Evolutionary conservation across 2,113 vertebrate genomes (phyloP), one percentile per base, ranked within the genome.

Genomic region (Nyctereutes procyonoides): DNA sequence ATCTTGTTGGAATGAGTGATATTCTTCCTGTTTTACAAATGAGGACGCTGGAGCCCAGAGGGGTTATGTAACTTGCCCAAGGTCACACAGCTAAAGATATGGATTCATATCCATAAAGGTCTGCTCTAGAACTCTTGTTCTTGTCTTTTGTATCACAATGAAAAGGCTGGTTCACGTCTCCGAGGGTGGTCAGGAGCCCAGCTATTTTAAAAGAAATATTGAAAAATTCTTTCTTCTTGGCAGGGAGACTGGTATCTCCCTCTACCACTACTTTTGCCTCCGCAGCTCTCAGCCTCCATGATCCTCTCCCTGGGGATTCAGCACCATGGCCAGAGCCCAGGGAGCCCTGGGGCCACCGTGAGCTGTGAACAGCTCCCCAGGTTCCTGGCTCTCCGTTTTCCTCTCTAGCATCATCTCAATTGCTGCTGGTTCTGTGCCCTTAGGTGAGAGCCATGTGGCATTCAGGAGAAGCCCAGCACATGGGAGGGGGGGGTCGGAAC

Each of bases 311-410:
- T 74, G 80, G n/a, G 43, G 65, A 77, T 98, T 97, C 97, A 98
- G 97, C 96, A 98, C 97, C 98, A 97, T 51, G 98, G 97, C 80
- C 96, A 98, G 98, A 73, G 69, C 82, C 35, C 28, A 2, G 28
- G 58, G 13, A 2, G 3, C 13, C 32, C 4, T 60, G 22, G 22
- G 16, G 69, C 8, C 51, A 12, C 14, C 0, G 58, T 32, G 43
- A 51, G 20, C 71, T n/a, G 69, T 2, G 28, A 76, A 35, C 30
- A 35, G 48, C 14, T 88, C 63, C 56, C 30, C 22, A 85, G 55
- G 24, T 19, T 4, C 28, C 30, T 35, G 22, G 12, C 30, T n/a
- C 3, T 8, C 5, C 16, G 8, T 35, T 5, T 1, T 15, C 17
- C 79, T 12, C 35, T 86, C 32, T 19, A 13, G n/a, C 77, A 8